Conservation (phyloP, 2,888 invertebrate genomes). For the Nomada hirtipes region DNA sequence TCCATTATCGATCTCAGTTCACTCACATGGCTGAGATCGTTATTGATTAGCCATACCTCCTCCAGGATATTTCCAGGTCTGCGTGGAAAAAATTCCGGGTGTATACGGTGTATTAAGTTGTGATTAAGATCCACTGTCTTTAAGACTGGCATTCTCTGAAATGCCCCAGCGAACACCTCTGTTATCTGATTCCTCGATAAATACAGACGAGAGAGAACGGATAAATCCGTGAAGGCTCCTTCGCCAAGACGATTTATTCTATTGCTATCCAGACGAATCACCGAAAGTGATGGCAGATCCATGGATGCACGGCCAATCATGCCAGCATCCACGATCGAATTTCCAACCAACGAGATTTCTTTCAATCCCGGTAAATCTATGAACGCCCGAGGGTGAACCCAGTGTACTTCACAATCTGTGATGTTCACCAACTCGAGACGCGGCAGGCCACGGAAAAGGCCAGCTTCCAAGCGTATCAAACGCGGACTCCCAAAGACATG, state of each 20-base stretch:
- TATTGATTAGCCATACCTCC: constrained; percentile 91
- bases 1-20: constrained; percentile 91
- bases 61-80: constrained; percentile 91
- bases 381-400: constrained; percentile 92
- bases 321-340: constrained; percentile 91
- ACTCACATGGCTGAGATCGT: constrained; percentile 90
- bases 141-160: constrained; percentile 91
- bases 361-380: constrained; percentile 89
- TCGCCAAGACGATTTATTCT: constrained; percentile 89
- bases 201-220: constrained; percentile 88
- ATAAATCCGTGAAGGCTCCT: constrained; percentile 92
- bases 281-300: constrained; percentile 90
- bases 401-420: constrained; percentile 90
- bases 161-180: constrained; percentile 92
- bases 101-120: constrained; percentile 91
- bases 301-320: constrained; percentile 92
- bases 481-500: constrained; percentile 90
- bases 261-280: constrained; percentile 90
- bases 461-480: constrained; percentile 89
- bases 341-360: constrained; percentile 89
- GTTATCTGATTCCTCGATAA: constrained; percentile 90
- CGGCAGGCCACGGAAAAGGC: constrained; percentile 89
- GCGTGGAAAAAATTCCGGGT: constrained; percentile 92
- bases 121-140: constrained; percentile 91
- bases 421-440: constrained; percentile 90